Evolutionary conservation across 1,140 invertebrate genomes (phyloP), one percentile per base, ranked within the genome.

Genomic region (Anoplolepis gracilipes): DNA sequence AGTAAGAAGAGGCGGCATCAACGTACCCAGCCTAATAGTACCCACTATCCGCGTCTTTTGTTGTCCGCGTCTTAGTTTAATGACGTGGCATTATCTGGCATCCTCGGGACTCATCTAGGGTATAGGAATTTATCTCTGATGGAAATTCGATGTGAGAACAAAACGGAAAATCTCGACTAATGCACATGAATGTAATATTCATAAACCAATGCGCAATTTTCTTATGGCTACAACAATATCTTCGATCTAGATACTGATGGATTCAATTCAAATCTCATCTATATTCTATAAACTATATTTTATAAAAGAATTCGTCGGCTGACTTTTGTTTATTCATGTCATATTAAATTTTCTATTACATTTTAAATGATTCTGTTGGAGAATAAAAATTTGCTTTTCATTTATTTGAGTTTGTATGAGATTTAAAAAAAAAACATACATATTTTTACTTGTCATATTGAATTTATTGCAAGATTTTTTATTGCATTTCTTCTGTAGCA

Each of bases 1-100:
- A 59, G 79, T 89, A 90, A 90, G 88, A 89, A 90, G 84, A 85
- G 85, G 33, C 42, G 36, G 10, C 65, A 90, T 87, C 85, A 85
- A 85, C 69, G 28, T 25, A 69, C 11, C 55, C 53, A 49, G 77
- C 61, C 88, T 88, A 89, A 89, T 89, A 88, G 87, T 89, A 88
- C 79, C 49, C 57, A 73, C 49, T 79, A 89, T 84, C 79, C 79
- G 49, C 61, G 65, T 89, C 81, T 85, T 76, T 90, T 89, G 88
- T 90, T 64, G 81, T n/a, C 33, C 36, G 42, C 36, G 33, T 73
- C 73, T 79, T 69, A 76, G 70, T 77, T 81, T 90, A 90, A 90
- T 90, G 88, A 89, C 64, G 76, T 57, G 79, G 42, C 64, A 85
- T 90, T 89, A 88, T 89, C 75, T 55, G 10, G 42, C 39, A 65